A percentile compares a stretch with the other conserved stretches of the same genome.
These are phyloP conservation scores for Siderastrea siderea DNA, from an alignment of 92 coral and sea anemone species.

Conservation along the genomic window DNA sequence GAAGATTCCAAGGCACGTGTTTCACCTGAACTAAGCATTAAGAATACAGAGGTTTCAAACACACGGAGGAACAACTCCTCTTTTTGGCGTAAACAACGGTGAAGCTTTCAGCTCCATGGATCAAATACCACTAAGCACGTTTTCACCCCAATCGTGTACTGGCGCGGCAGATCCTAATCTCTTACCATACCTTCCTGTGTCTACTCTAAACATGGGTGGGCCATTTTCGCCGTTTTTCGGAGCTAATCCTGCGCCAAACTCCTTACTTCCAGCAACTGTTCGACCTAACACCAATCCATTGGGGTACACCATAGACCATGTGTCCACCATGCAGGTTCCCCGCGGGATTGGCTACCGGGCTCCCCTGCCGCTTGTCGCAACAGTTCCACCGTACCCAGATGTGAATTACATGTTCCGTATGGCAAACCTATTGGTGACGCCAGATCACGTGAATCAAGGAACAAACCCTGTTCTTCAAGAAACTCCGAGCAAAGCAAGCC, in stretches of 20 bases:
- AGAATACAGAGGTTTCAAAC: neutral
- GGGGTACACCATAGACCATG: neutral
- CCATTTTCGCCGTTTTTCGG: slow-evolving; percentile 14
- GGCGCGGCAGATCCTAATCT: too few relatives aligned
- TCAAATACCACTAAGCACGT: too few relatives aligned
- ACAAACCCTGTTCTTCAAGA: too few relatives aligned
- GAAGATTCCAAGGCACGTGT: slow-evolving; percentile 43
- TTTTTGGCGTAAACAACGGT: neutral
- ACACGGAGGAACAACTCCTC: neutral
- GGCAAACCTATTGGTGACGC: too few relatives aligned
- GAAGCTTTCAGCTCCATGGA: too few relatives aligned
- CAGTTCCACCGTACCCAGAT: slow-evolving; percentile 65
- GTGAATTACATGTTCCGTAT: too few relatives aligned
- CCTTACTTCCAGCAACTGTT: neutral
- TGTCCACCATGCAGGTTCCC: neutral
- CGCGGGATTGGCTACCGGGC: slow-evolving; percentile 1
- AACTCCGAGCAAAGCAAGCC: too few relatives aligned
- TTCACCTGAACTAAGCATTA: slow-evolving; percentile 47
- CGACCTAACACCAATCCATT: slow-evolving; percentile 15
- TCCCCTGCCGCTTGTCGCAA: slow-evolving; percentile 14
- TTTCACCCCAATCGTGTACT: too few relatives aligned
- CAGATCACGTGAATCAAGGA: too few relatives aligned
- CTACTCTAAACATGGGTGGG: too few relatives aligned
- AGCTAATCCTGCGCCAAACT: neutral
- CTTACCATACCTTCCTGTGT: too few relatives aligned